Evolutionary conservation across 2,797 vertebrate species (phyloP), one percentile per base, ranked within the genome.

Genomic region (Heliangelus exortis): DNA sequence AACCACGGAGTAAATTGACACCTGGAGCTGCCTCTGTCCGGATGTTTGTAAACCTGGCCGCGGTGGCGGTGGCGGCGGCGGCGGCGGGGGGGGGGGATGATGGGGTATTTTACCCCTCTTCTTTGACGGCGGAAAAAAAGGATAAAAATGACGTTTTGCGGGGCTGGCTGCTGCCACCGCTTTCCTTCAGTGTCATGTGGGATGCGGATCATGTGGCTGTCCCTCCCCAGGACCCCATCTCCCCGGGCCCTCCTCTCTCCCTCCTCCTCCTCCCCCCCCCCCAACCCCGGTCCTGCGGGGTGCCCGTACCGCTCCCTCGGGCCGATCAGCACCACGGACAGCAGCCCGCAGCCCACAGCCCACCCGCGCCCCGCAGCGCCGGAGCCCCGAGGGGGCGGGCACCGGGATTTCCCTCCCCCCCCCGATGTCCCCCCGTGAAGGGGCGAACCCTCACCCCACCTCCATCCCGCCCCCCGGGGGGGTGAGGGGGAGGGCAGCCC

Each of bases 311-410:
- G 45, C 45, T 20, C 45, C 45, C 45, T 47, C 45, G 45, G 45
- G 45, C 45, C 17, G 45, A 18, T 48, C 97, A 98, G 98, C 84
- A 97, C 98, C 97, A 92, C 71, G 97, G 97, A 97, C 94, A 98
- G 97, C 93, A 89, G 69, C 76, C 18, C 28, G 97, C 93, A 89
- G 69, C 76, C 19, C 28, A 29, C 13, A 57, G 22, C n/a, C 67
- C 34, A 21, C 59, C 51, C n/a, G 34, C 41, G 9, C n/a, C 28
- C 48, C 28, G 21, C 47, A 23, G 45, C 45, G 43, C 43, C 43
- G 18, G 5, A 11, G 51, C 23, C 41, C 58, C 51, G 68, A 54
- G 31, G 53, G 51, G 57, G 63, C 11, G 36, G 68, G 22, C 67
- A 8, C 21, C 2, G 57, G 7, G 71, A 29, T 22, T 47, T 62